Base-by-base conservation (phyloP, 1,140 invertebrate genomes). In the Adelges cooleyi region DNA sequence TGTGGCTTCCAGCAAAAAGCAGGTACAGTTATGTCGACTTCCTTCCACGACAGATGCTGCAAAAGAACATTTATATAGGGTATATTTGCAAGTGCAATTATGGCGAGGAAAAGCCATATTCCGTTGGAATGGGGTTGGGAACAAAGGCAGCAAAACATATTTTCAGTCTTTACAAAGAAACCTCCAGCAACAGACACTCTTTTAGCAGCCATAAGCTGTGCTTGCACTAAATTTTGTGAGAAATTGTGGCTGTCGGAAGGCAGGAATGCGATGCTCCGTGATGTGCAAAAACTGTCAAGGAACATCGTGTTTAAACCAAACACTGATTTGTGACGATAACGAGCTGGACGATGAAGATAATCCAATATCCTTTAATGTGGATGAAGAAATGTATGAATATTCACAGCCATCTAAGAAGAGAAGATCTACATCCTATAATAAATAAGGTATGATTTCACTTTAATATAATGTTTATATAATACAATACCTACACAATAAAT, bases 161-260 rank as follows among this genome's bases (percentile, higher is more conserved):
- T 33, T 20, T 18, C 50, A 4, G 17, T 33, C 2, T 52, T 52
- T 4, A 52, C 27, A 18, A 52, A 29, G 27, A 52, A 52, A 52
- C 27, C 17, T 13, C 50, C 50, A 33, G 17, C 50, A 36, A 33
- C 27, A 52, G 50, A 52, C 6, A 33, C 27, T 5, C 25, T 51
- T 17, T 9, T 51, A 17, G 18, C 15, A 8, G 25, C 18, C 13
- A 51, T 51, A 27, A 51, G 25, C 33, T 51, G 15, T 51, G n/a
- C 25, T 17, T 51, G 49, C 10, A 52, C 50, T 10, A 17, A 52
- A 33, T 33, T 11, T 4, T 52, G 50, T 11, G 17, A 36, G 27
- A 25, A 25, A 49, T 49, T 49, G 48, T 49, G 22, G 48, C 48
- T 49, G 48, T 49, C n/a, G 48, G 27, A 49, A 49, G 17, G 48